These are phyloP conservation scores for Branchinecta lynchi DNA, from an alignment of 1,140 invertebrate genomes.

Conservation along the genomic window DNA sequence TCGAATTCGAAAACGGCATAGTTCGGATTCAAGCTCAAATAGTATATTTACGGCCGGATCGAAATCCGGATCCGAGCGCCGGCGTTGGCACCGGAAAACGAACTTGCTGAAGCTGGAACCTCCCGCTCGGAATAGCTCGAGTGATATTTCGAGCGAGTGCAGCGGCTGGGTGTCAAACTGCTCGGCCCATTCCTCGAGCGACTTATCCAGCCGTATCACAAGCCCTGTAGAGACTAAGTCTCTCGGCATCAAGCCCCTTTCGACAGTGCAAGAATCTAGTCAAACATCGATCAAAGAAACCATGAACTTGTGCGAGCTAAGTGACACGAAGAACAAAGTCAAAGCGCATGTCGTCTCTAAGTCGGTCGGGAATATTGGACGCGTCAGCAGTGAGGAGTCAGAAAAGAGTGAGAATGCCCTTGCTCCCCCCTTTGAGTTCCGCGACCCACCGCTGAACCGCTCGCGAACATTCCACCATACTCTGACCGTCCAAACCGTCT, in stretches of 20 bases:
- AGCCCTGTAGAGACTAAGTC: conserved; percentile 21
- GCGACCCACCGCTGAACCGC: conserved; percentile 39
- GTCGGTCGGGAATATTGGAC: conserved; percentile 21
- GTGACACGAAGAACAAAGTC: not conserved
- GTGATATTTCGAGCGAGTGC: conserved; percentile 33
- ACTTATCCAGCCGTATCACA: conserved; percentile 30
- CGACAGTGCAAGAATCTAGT: conserved; percentile 8
- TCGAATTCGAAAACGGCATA: not conserved
- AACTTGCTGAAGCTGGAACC: conserved; percentile 2
- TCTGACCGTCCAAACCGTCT: not conserved
- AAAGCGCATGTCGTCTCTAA: conserved; percentile 14
- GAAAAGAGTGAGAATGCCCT: conserved; percentile 40
- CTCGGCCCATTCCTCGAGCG: conserved; percentile 26
- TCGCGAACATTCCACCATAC: not conserved
- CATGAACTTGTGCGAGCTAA: not conserved
- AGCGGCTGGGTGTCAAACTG: conserved; percentile 35
- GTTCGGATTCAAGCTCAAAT: conserved; percentile 8
- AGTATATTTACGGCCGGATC: conserved; percentile 12
- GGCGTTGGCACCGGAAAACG: not conserved
- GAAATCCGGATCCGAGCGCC: conserved; percentile 12
- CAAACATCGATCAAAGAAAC: conserved; percentile 4
- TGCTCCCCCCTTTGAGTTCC: conserved; percentile 66
- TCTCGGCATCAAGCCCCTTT: not conserved
- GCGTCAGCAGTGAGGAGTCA: conserved; percentile 23
- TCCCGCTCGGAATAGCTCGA: conserved; percentile 17